Evolutionary conservation across 2,888 invertebrate genomes (phyloP).

Genomic region (Ametastegia equiseti): DNA sequence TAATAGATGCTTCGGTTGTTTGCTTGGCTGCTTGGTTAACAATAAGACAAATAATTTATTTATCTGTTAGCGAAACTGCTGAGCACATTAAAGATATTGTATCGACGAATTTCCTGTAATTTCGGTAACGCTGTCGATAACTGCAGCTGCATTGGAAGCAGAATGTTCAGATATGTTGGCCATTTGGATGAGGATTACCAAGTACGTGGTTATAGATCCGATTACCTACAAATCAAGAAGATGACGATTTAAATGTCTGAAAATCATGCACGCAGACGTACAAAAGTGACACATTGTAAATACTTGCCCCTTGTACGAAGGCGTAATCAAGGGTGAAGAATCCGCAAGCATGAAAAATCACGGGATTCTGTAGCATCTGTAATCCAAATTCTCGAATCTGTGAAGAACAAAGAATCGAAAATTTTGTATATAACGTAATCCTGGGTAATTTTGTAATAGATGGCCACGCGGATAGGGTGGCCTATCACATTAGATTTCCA

Average conservation of each 20-base stretch:
- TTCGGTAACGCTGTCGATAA: neutral
- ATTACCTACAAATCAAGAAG: conserved; percentile 20
- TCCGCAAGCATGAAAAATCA: conserved; percentile 54
- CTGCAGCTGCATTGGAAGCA: neutral
- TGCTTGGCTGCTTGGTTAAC: too few species aligned
- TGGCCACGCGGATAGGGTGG: too few species aligned
- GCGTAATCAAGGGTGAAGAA: conserved; percentile 51
- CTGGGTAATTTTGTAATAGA: too few species aligned
- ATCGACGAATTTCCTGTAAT: neutral
- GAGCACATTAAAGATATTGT: too few species aligned
- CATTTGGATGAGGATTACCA: conserved; percentile 55
- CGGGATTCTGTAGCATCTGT: conserved; percentile 57
- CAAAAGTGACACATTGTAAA: conserved; percentile 51
- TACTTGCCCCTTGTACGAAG: conserved; percentile 51
- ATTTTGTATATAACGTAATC: too few species aligned
- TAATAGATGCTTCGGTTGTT: too few species aligned
- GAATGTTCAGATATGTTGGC: neutral
- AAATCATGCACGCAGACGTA: neutral
- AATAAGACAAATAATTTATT: too few species aligned
- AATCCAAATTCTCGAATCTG: conserved; percentile 53
- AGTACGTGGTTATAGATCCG: conserved; percentile 54
- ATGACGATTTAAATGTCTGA: neutral
- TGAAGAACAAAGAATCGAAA: neutral
- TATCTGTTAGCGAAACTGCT: too few species aligned
- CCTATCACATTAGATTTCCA: too few species aligned